Conservation (phyloP, 2,888 invertebrate species). For the Cylindroiulus punctatus region DNA sequence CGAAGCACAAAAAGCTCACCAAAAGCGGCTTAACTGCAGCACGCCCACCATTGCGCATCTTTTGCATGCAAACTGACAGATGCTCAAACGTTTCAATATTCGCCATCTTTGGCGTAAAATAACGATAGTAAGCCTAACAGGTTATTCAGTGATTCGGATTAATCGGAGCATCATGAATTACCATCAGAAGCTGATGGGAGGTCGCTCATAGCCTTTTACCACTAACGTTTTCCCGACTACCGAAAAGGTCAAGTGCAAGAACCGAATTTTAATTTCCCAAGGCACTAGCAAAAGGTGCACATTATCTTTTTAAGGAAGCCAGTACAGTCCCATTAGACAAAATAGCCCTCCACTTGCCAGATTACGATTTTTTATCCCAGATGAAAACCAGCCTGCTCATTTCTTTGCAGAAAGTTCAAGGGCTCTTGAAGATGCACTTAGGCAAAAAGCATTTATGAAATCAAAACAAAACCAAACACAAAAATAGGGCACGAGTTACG, state of each 20-base stretch:
- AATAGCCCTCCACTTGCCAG: neutral
- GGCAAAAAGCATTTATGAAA: no score
- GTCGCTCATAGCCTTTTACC: neutral
- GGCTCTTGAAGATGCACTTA: no score
- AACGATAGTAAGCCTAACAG: neutral
- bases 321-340: neutral
- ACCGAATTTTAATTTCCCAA: neutral
- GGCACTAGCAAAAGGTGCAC: neutral
- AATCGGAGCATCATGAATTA: slow-evolving; percentile 7
- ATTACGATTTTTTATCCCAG: slow-evolving; percentile 7
- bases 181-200: neutral
- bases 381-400: no score
- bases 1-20: neutral
- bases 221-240: neutral
- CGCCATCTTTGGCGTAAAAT: no score
- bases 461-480: no score
- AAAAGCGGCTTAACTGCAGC: neutral
- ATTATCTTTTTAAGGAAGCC: neutral
- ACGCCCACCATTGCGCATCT: neutral
- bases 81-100: no score
- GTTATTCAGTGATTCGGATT: slow-evolving; percentile 5
- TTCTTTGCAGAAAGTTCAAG: no score
- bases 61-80: no score
- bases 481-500: no score
- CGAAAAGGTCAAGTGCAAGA: slow-evolving; percentile 16